Evolutionary conservation across 2,113 vertebrate genomes (phyloP).

Genomic region (Thamnaconus septentrionalis): DNA sequence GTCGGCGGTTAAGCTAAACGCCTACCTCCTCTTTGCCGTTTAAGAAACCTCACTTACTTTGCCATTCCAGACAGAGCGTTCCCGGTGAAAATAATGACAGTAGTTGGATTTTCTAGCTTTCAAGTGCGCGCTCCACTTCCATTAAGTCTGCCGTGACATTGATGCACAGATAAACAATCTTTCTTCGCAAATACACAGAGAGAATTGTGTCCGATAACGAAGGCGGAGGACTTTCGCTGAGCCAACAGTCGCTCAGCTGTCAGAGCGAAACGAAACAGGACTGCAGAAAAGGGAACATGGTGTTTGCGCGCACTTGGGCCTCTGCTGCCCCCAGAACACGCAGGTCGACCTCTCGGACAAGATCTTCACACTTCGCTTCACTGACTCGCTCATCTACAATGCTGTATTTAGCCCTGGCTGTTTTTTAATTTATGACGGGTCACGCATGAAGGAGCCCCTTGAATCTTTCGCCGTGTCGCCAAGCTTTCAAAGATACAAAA

Average conservation of each 20-base stretch:
- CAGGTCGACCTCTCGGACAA: neutral
- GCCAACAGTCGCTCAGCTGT: conserved; percentile 2
- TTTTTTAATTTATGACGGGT: neutral
- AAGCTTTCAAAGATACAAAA: conserved; percentile 15
- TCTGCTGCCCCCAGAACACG: neutral
- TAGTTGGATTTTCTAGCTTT: neutral
- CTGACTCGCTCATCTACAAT: neutral
- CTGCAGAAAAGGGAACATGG: neutral
- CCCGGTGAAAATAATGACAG: no score
- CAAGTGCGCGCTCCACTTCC: neutral
- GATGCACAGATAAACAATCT: conserved; percentile 1
- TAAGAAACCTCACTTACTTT: no score
- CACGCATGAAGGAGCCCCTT: conserved; percentile 14
- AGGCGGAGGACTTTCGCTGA: neutral
- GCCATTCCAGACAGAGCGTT: no score
- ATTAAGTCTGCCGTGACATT: conserved; percentile 2
- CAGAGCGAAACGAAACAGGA: conserved; percentile 12
- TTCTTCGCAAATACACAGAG: conserved; percentile 15
- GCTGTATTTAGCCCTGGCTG: neutral
- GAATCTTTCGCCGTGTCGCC: conserved; percentile 6
- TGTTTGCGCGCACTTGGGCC: neutral
- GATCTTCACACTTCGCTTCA: neutral
- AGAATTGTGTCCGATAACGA: conserved; percentile 14
- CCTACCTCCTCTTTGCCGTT: no score
- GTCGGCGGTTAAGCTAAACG: no score